Conservation (phyloP, 2,113 vertebrate species). For the Tichodroma muraria region DNA sequence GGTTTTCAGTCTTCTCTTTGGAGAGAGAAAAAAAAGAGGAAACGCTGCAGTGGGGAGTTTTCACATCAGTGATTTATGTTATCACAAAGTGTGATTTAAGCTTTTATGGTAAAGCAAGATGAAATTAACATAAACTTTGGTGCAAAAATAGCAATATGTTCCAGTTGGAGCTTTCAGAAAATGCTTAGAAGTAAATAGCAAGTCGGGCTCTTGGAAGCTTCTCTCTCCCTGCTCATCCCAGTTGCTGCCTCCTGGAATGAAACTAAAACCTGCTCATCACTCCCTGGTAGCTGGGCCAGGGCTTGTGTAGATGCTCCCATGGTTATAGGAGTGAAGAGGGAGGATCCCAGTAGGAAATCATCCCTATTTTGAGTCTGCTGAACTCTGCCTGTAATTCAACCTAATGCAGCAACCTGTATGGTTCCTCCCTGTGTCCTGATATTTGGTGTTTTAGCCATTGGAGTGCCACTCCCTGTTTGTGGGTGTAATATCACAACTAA, state of each 20-base stretch:
- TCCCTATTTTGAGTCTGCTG: not conserved
- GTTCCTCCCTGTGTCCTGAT: not conserved
- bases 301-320: not conserved
- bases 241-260: not conserved
- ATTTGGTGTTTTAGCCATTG: not conserved
- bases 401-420: fast-evolving
- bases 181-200: not conserved
- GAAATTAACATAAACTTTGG: not conserved
- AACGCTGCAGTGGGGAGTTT: not conserved
- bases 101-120: not conserved
- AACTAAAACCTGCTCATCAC: not conserved
- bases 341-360: not conserved
- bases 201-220: not conserved
- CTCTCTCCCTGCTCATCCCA: not conserved
- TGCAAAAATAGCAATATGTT: not conserved
- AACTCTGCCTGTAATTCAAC: not conserved
- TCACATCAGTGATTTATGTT: not conserved
- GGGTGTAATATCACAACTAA: not conserved
- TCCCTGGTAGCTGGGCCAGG: not conserved
- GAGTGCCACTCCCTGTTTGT: not conserved
- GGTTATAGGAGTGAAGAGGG: not conserved
- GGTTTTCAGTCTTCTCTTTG: not conserved
- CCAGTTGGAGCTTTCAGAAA: not conserved
- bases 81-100: not conserved
- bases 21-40: not conserved